These are phyloP conservation scores for Pelobates fuscus DNA, from an alignment of 2,113 vertebrate species.

Conservation along the genomic window DNA sequence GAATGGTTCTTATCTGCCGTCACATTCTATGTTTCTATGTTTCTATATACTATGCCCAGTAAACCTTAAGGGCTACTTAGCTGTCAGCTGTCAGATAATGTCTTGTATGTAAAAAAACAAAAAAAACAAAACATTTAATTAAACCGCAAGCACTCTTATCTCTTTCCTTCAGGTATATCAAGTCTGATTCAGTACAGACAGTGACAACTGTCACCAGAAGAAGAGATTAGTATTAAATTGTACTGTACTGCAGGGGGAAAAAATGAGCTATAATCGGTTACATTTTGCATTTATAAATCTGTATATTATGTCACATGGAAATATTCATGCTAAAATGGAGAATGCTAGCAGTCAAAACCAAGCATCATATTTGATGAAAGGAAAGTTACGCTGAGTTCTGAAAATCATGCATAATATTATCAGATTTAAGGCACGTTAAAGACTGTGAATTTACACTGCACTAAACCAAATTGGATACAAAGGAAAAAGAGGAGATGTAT, in stretches of 20 bases:
- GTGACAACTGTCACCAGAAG: slow-evolving; percentile 39
- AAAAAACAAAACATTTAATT: slow-evolving; percentile 48
- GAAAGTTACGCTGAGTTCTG: not conserved
- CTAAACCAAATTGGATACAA: not conserved
- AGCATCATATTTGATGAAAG: slow-evolving; percentile 14
- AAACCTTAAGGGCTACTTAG: slow-evolving; percentile 37
- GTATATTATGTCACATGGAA: slow-evolving; percentile 15
- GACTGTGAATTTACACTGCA: not conserved
- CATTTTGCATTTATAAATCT: slow-evolving; percentile 41
- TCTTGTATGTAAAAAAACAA: slow-evolving; percentile 35
- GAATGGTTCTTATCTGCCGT: too few relatives aligned
- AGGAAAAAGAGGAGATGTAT: not conserved
- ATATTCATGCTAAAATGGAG: slow-evolving; percentile 12
- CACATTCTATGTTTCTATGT: too few relatives aligned
- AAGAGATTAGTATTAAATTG: slow-evolving; percentile 44
- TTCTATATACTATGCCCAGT: slow-evolving; percentile 4
- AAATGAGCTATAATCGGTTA: slow-evolving; percentile 38
- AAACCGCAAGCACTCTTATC: slow-evolving; percentile 48
- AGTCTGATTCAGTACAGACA: slow-evolving; percentile 52
- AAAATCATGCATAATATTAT: slow-evolving; percentile 6
- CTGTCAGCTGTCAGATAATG: slow-evolving; percentile 51
- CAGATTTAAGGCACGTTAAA: slow-evolving; percentile 3
- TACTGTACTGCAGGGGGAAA: slow-evolving; percentile 47
- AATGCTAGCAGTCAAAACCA: not conserved
- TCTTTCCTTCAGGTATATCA: slow-evolving; percentile 51